These are phyloP conservation scores for Copsychus sechellarum DNA, from an alignment of 2,113 vertebrate genomes.

Conservation along the genomic window DNA sequence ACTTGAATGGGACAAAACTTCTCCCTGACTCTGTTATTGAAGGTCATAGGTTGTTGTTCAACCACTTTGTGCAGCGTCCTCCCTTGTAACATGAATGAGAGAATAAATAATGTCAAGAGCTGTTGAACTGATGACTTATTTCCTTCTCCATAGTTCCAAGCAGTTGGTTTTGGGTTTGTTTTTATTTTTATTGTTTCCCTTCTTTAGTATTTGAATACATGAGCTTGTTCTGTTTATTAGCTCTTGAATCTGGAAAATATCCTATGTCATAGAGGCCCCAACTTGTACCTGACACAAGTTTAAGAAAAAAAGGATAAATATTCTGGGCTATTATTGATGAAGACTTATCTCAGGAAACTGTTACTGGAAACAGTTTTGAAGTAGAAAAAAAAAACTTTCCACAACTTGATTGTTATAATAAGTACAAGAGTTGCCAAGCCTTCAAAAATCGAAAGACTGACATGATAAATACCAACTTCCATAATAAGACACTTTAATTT, in stretches of 20 bases:
- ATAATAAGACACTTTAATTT: neutral
- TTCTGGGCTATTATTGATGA: neutral
- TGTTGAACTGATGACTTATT: neutral
- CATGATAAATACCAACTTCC: neutral
- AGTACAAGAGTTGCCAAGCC: neutral
- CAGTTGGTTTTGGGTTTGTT: neutral
- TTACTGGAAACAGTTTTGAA: neutral
- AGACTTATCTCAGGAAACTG: neutral
- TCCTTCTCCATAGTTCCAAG: neutral
- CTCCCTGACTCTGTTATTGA: neutral
- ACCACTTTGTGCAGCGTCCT: neutral
- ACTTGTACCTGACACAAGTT: neutral
- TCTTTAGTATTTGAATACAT: neutral
- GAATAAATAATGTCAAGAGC: neutral
- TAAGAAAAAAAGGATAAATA: neutral
- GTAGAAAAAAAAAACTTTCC: neutral
- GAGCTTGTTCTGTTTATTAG: neutral
- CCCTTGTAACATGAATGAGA: neutral
- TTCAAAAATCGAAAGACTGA: neutral
- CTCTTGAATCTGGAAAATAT: neutral
- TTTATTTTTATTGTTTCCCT: neutral
- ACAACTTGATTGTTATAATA: neutral
- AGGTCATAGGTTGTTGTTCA: neutral
- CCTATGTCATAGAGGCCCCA: neutral
- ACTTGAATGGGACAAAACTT: neutral